Evolutionary conservation across 1,140 invertebrate genomes (phyloP).

Genomic region (Himalopsyche phryganea): DNA sequence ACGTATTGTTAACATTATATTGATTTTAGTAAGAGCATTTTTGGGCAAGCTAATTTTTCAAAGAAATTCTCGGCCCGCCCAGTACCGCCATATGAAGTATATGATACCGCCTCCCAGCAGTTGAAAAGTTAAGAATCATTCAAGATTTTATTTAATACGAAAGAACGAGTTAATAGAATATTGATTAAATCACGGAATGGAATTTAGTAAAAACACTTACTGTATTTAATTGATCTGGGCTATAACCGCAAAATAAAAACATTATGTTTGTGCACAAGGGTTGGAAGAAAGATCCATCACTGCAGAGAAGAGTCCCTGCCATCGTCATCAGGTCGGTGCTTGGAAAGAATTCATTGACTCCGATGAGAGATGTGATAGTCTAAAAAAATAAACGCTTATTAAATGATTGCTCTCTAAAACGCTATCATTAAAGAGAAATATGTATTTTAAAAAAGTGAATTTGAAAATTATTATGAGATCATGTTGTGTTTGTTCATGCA

Average conservation of each 20-base stretch:
- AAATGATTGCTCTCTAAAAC: conserved; percentile 34
- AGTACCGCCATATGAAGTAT: no score
- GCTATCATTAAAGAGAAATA: conserved; percentile 40
- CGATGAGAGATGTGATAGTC: conserved; percentile 36
- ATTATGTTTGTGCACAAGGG: conserved; percentile 56
- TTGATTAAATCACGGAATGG: no score
- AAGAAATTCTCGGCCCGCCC: no score
- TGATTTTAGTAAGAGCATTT: no score
- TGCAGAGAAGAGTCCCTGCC: conserved; percentile 49
- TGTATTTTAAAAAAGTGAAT: background rate
- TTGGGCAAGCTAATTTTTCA: no score
- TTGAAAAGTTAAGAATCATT: no score
- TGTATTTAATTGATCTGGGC: conserved; percentile 50
- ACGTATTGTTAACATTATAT: no score
- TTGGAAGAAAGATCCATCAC: conserved; percentile 45
- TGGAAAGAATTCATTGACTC: conserved; percentile 57
- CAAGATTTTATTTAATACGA: no score
- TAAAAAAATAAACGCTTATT: no score
- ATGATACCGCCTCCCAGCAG: no score
- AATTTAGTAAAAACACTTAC: no score
- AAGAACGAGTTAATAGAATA: no score
- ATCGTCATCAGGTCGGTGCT: conserved; percentile 48
- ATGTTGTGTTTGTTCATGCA: background rate
- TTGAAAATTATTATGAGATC: background rate
- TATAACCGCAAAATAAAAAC: conserved; percentile 57